Percentiles rank a stretch among this genome's conserved stretches.
phyloP scores from a whole-genome alignment of 2,113 vertebrate species.

The Chlamydotis undulata region DNA sequence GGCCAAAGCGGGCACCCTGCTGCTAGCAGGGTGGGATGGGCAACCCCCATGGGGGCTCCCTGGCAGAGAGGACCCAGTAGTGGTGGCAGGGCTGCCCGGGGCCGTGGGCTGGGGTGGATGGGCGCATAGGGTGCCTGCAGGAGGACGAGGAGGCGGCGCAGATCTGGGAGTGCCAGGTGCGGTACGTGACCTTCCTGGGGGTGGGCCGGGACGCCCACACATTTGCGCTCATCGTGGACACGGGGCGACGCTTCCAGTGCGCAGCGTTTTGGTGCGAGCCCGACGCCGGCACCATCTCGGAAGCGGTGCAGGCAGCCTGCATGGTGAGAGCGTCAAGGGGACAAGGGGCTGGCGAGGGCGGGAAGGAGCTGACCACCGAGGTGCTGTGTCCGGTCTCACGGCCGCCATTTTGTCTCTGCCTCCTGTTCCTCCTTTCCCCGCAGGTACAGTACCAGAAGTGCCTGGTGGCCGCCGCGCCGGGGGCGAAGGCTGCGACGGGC shows the following conservation, averaged over 20 bases:
- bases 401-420: too few species aligned
- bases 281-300: constrained; percentile 79
- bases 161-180: constrained; percentile 91
- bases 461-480: constrained; percentile 88
- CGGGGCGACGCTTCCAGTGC: constrained; percentile 77
- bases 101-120: background rate
- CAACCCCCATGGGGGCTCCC: background rate
- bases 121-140: constrained; percentile 1
- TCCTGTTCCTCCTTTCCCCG: too few species aligned
- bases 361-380: too few species aligned
- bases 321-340: constrained; percentile 65
- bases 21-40: background rate
- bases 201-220: constrained; percentile 79
- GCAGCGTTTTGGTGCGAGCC: constrained; percentile 84
- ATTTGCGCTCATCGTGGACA: constrained; percentile 80
- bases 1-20: background rate
- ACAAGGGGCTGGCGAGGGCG: too few species aligned
- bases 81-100: background rate
- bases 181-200: constrained; percentile 90
- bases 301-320: constrained; percentile 83
- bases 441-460: constrained; percentile 96
- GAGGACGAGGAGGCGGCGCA: constrained; percentile 78
- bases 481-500: constrained; percentile 64
- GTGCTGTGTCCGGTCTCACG: too few species aligned
- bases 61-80: background rate